phyloP scores from a whole-genome alignment of 2,797 vertebrate genomes.

The Thripadectes ignobilis region DNA sequence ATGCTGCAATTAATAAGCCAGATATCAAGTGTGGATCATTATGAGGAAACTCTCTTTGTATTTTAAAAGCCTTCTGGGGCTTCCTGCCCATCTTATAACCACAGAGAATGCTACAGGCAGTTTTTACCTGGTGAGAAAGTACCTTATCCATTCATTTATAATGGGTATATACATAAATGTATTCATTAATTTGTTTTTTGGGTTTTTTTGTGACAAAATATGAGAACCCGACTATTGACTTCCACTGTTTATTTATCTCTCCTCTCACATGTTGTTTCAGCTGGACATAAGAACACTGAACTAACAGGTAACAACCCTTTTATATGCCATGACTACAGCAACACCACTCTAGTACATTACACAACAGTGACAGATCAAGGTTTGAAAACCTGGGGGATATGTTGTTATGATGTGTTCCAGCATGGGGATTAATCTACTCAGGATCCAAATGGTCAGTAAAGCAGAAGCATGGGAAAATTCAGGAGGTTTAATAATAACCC shows the following conservation, averaged over 20 bases:
- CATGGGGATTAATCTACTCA: neutral
- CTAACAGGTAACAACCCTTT: neutral
- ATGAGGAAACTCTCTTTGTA: conserved; percentile 31
- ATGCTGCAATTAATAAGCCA: conserved; percentile 24
- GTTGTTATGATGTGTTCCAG: neutral
- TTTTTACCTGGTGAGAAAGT: neutral
- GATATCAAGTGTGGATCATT: neutral
- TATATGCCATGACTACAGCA: neutral
- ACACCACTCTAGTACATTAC: neutral
- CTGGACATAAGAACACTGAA: neutral
- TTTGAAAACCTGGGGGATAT: neutral
- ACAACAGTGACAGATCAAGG: neutral
- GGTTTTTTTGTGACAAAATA: neutral
- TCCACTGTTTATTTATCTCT: neutral
- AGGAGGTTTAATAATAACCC: neutral
- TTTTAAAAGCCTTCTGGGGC: neutral
- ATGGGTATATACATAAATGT: neutral
- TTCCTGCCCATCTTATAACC: neutral
- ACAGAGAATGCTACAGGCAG: neutral
- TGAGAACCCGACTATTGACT: neutral
- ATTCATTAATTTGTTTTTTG: neutral
- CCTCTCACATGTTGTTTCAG: neutral
- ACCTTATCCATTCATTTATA: neutral
- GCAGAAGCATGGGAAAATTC: neutral
- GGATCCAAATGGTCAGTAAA: neutral